These are phyloP conservation scores for Electrona antarctica DNA, from an alignment of 2,113 vertebrate genomes.

Conservation along the genomic window DNA sequence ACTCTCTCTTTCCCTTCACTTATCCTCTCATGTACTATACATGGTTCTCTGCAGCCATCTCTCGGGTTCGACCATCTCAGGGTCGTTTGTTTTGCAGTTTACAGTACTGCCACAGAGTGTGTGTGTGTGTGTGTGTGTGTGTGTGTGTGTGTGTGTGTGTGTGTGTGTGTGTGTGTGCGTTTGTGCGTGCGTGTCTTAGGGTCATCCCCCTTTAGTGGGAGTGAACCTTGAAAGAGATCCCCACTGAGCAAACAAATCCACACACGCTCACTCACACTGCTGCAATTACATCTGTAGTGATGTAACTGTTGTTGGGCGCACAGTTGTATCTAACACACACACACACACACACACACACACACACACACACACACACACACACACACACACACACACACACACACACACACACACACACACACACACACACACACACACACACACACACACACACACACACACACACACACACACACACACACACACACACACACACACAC, in stretches of 20 bases:
- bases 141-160: not conserved
- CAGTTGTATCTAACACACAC: not conserved
- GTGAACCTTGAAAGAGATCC: too few species aligned
- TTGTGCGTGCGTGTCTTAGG: not conserved
- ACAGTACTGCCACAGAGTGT: too few species aligned
- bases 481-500: not conserved
- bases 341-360: not conserved
- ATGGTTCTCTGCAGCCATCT: not conserved
- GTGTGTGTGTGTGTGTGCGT: not conserved
- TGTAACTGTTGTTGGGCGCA: not conserved
- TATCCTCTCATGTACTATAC: not conserved
- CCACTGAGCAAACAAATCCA: not conserved
- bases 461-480: not conserved
- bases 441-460: not conserved
- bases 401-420: slow-evolving; percentile 10
- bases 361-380: slow-evolving; percentile 7
- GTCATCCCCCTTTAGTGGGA: too few species aligned
- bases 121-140: not conserved
- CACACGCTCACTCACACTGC: not conserved
- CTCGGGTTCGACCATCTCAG: too few species aligned
- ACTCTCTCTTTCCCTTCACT: not conserved
- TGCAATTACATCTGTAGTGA: not conserved
- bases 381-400: slow-evolving; percentile 6
- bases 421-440: slow-evolving; percentile 6
- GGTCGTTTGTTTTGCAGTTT: too few species aligned